Base-by-base conservation (phyloP, 2,113 vertebrate genomes). In the Hippocampus barbouri region DNA sequence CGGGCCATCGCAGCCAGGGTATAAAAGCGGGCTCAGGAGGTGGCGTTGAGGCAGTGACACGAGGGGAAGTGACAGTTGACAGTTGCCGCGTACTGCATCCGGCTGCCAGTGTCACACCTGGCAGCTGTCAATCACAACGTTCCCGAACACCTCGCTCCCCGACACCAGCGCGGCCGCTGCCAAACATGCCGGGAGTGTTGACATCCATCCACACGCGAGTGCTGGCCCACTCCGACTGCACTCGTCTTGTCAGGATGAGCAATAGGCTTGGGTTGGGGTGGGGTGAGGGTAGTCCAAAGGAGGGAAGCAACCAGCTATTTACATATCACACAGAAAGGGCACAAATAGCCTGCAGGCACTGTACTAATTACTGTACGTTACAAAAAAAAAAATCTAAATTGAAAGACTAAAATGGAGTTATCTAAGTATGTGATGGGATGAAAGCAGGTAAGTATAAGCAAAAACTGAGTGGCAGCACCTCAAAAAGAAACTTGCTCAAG, bases 291-390 rank as follows among this genome's bases (percentile, higher is more conserved):
- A 56, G 59, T 54, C 27, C 82, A 77, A 86, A 79, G 85, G 85
- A 86, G 81, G 79, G 83, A 87, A 76, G 83, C 86, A 79, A 78
- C 79, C 78, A 71, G 85, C 85, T 91, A 91, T 93, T 92, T 92
- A 91, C 91, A 93, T 92, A 61, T 61, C 59, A 34, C 27, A 92
- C 79, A 81, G 88, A 93, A 96, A 94, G 89, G 87, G 94, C 92
- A 91, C 85, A 88, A 89, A 89, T 91, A 93, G 88, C 88, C 92
- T 90, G 86, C 88, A 93, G 91, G 92, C 88, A 83, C 84, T 90
- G 90, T 91, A 89, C 89, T 94, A 94, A 93, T 90, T 86, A 88
- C 90, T 90, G 87, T 88, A 88, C 87, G 71, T 80, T 84, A 82
- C 78, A 1, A 40, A 30, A 65, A 43, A 74, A 60, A 89, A 64